phyloP scores from a whole-genome alignment of 2,888 invertebrate species.

The Steinernema hermaphroditum region DNA sequence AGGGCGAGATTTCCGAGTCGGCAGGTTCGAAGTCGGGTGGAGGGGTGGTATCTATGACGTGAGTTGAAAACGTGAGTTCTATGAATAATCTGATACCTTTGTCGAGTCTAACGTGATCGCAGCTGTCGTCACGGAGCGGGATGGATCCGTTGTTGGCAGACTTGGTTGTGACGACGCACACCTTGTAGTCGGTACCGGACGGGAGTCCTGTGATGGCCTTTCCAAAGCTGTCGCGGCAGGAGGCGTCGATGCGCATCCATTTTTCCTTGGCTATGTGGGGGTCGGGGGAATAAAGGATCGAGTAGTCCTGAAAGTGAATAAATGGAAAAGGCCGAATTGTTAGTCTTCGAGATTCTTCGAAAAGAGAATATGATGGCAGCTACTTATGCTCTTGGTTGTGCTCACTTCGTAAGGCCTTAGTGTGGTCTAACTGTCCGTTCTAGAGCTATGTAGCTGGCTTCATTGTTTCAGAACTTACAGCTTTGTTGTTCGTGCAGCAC shows the following conservation, averaged over 20 bases:
- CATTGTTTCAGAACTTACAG: slow-evolving; percentile 38
- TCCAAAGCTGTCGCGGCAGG: slow-evolving; percentile 57
- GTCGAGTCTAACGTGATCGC: slow-evolving; percentile 34
- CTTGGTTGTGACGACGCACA: slow-evolving; percentile 55
- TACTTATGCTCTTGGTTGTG: no score
- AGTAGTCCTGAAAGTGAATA: slow-evolving; percentile 52
- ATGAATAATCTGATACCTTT: no score
- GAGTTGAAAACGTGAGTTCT: no score
- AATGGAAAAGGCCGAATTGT: background rate
- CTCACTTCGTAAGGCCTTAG: no score
- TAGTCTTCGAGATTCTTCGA: no score
- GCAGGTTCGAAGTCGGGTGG: slow-evolving; percentile 46
- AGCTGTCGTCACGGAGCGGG: slow-evolving; percentile 38
- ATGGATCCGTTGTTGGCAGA: slow-evolving; percentile 48
- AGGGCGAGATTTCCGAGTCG: slow-evolving; percentile 42
- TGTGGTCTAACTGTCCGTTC: no score
- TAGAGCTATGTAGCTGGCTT: no score
- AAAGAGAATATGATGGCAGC: no score
- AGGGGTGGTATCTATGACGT: slow-evolving; percentile 53
- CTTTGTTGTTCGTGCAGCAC: slow-evolving; percentile 62
- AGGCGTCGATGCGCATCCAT: slow-evolving; percentile 50
- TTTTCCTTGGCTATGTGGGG: slow-evolving; percentile 45
- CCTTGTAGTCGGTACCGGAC: slow-evolving; percentile 54
- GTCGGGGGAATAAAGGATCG: slow-evolving; percentile 58
- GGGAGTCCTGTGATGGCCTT: slow-evolving; percentile 46